Base-by-base conservation (phyloP, 2,888 invertebrate genomes). In the Agrotis clavis region DNA sequence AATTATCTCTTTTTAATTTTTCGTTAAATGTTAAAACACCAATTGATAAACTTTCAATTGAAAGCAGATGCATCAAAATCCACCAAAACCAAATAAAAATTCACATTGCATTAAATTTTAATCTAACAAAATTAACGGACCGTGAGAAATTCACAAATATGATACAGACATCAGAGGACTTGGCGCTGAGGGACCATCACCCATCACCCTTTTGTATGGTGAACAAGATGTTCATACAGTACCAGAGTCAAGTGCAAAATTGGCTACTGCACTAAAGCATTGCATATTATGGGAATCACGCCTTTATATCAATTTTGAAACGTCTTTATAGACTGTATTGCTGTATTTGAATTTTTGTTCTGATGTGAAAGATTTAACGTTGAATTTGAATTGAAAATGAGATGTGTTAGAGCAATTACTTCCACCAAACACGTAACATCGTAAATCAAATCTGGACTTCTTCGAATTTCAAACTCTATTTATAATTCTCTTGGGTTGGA, bases 211-310 rank as follows among this genome's bases (percentile, higher is more conserved):
- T 79, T 83, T 79, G 68, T 74, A 79, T 78, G 59, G 75, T 74
- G 86, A 93, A 95, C 94, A 95, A 95, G 95, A 94, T 95, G 94
- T 92, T 93, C 91, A 93, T 92, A 91, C 87, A 90, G 81, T 83
- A 72, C 77, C 84, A 88, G 86, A 93, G 94, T 94, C 95, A 95
- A 96, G 95, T 95, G 95, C 94, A 93, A 91, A 94, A 95, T 94
- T 94, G 93, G 90, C 91, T 94, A 90, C 90, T 91, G 90, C 90
- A 92, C 90, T 90, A 89, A 90, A 88, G 88, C 90, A 89, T 92
- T 91, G 92, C 93, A 93, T 95, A 95, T 95, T 95, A 95, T 94
- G 94, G 89, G 95, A 96, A 95, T 96, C 95, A 95, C 94, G 94
- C 92, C 92, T 92, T 45, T 50, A 9, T 59, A n/a, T 54, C 57